phyloP scores from a whole-genome alignment of 2,113 vertebrate genomes.

The Chaetura pelagica region DNA sequence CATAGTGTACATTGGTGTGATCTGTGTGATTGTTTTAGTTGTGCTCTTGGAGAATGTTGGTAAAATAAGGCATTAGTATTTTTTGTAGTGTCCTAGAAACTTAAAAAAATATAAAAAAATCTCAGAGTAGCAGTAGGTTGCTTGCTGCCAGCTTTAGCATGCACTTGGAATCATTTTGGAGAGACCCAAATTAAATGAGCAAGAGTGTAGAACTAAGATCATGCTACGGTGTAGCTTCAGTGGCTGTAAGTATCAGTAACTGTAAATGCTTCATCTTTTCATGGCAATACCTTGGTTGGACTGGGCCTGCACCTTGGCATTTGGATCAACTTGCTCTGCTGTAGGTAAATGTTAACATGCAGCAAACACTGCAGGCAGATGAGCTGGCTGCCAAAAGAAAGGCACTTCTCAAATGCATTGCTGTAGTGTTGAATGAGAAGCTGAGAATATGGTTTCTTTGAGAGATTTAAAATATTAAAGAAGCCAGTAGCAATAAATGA shows the following conservation, averaged over 20 bases:
- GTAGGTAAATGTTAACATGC: slow-evolving; percentile 5
- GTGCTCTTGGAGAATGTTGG: not conserved
- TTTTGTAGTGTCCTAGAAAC: not conserved
- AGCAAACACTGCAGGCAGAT: not conserved
- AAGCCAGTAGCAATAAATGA: not conserved
- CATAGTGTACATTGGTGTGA: not conserved
- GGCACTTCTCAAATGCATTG: not conserved
- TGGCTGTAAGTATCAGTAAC: not conserved
- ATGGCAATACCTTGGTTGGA: not conserved
- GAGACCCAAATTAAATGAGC: not conserved
- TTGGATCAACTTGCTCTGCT: not conserved
- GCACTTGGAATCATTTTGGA: slow-evolving; percentile 19
- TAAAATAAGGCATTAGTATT: not conserved
- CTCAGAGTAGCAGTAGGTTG: not conserved
- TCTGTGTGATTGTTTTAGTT: not conserved
- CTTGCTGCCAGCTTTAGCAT: not conserved
- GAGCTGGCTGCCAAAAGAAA: slow-evolving; percentile 3
- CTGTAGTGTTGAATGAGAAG: not conserved
- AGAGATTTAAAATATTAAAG: slow-evolving; percentile 33
- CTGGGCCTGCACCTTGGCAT: not conserved
- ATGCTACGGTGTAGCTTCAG: not conserved
- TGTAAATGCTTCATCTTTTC: not conserved
- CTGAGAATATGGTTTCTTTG: not conserved
- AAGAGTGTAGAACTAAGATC: not conserved
- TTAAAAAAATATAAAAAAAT: not conserved